Percentiles rank a stretch among this genome's conserved stretches.
Evolutionary conservation across 2,113 vertebrate genomes (phyloP).

Genomic region (Camelus bactrianus): DNA sequence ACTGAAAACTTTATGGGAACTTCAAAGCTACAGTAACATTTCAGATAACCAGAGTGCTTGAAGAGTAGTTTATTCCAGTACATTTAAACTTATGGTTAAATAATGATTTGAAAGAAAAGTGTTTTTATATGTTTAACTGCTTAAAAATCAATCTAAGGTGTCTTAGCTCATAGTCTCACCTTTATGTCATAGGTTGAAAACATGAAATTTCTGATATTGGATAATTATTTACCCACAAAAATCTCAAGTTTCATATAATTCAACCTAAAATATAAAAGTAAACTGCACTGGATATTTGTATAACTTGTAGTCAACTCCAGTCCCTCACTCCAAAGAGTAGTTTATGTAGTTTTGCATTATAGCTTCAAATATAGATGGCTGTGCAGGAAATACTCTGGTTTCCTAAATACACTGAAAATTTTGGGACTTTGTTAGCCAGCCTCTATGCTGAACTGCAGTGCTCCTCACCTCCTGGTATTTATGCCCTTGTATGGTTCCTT

Average conservation of each 20-base stretch:
- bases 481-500: background rate
- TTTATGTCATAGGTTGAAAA: slow-evolving; percentile 28
- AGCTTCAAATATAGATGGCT: background rate
- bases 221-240: slow-evolving; percentile 16
- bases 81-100: slow-evolving; percentile 24
- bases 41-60: slow-evolving; percentile 13
- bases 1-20: slow-evolving; percentile 11
- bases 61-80: slow-evolving; percentile 17
- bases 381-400: background rate
- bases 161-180: background rate
- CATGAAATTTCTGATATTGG: slow-evolving; percentile 5
- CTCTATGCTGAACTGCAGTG: background rate
- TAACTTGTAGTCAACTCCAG: background rate
- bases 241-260: background rate
- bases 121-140: slow-evolving; percentile 44
- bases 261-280: slow-evolving; percentile 23
- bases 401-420: background rate
- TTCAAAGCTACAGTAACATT: background rate
- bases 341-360: slow-evolving; percentile 1
- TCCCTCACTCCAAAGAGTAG: background rate
- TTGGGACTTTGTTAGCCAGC: background rate
- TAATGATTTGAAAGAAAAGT: slow-evolving; percentile 30
- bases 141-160: slow-evolving; percentile 31
- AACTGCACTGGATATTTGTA: slow-evolving; percentile 20
- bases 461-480: background rate